These are phyloP conservation scores for Nomada ferruginata DNA, from an alignment of 2,888 invertebrate species.

Conservation along the genomic window DNA sequence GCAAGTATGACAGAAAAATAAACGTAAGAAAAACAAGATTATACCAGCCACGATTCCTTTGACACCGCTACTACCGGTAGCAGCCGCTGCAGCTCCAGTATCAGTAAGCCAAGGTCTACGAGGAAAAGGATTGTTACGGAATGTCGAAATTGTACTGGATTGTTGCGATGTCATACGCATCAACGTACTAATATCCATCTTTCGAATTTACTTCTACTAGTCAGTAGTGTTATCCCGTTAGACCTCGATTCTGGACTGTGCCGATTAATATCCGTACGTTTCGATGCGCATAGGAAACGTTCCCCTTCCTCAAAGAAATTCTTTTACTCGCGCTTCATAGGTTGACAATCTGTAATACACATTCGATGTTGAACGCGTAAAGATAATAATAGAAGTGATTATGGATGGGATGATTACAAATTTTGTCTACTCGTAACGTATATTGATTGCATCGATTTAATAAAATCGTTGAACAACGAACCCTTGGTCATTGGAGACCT, in stretches of 20 bases:
- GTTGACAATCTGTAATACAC: conserved; percentile 9
- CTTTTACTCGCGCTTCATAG: conserved; percentile 48
- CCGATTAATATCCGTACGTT: conserved; percentile 61
- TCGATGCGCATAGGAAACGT: conserved; percentile 46
- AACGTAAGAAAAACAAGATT: conserved; percentile 1
- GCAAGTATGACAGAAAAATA: conserved; percentile 3
- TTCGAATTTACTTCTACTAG: conserved; percentile 24
- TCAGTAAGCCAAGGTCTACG: conserved; percentile 91
- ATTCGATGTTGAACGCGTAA: neutral
- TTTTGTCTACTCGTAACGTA: neutral
- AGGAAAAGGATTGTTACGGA: conserved; percentile 85
- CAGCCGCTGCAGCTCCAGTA: conserved; percentile 89
- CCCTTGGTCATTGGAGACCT: too few species aligned
- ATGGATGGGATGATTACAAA: conserved; percentile 1
- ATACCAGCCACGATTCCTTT: conserved; percentile 96
- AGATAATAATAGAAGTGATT: conserved; percentile 16
- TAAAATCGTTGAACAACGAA: neutral
- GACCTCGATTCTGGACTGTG: conserved; percentile 60
- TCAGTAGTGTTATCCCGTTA: conserved; percentile 38
- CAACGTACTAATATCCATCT: conserved; percentile 78
- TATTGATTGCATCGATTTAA: neutral
- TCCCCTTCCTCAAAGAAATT: conserved; percentile 56
- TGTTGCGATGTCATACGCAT: conserved; percentile 59
- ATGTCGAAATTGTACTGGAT: conserved; percentile 41
- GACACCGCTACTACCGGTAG: conserved; percentile 87